Percentiles rank a stretch among this genome's conserved stretches.
Conservation (phyloP, 2,888 invertebrate species). For the Phalera bucephala region DNA sequence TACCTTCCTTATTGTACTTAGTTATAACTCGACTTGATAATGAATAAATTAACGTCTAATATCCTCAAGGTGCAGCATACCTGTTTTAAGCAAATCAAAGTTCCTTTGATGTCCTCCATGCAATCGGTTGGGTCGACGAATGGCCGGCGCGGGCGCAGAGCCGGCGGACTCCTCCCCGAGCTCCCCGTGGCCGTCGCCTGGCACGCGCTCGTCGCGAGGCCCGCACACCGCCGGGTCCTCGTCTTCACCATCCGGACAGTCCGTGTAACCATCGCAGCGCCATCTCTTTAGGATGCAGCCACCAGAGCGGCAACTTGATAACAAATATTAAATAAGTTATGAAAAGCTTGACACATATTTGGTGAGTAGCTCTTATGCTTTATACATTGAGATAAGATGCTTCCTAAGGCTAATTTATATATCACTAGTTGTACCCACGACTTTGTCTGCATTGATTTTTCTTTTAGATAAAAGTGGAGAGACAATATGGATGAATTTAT, state of each 20-base stretch:
- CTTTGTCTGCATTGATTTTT: no score
- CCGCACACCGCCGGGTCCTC: conserved; percentile 48
- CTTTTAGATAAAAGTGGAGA: no score
- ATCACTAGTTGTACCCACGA: no score
- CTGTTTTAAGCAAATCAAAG: conserved; percentile 16
- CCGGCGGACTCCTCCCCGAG: conserved; percentile 65
- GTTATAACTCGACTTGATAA: no score
- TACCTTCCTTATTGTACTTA: no score
- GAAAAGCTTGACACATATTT: no score
- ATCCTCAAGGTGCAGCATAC: no score
- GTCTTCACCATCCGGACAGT: conserved; percentile 71
- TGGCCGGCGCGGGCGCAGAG: conserved; percentile 65
- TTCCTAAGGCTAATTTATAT: no score
- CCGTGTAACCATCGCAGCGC: conserved; percentile 76
- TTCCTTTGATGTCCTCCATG: conserved; percentile 22
- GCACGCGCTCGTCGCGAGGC: conserved; percentile 17
- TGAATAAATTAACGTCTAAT: no score
- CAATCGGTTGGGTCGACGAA: conserved; percentile 51
- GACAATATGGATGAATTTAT: no score
- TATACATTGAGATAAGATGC: no score
- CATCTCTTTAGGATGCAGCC: conserved; percentile 67
- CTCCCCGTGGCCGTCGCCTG: conserved; percentile 29
- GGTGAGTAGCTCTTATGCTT: no score
- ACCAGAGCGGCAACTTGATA: conserved; percentile 60
- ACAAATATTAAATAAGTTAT: conserved; percentile 1